A percentile compares a stretch with the other conserved stretches of the same genome.
These are phyloP conservation scores for Seriola dumerili DNA, from an alignment of 2,113 vertebrate species.

Conservation along the genomic window DNA sequence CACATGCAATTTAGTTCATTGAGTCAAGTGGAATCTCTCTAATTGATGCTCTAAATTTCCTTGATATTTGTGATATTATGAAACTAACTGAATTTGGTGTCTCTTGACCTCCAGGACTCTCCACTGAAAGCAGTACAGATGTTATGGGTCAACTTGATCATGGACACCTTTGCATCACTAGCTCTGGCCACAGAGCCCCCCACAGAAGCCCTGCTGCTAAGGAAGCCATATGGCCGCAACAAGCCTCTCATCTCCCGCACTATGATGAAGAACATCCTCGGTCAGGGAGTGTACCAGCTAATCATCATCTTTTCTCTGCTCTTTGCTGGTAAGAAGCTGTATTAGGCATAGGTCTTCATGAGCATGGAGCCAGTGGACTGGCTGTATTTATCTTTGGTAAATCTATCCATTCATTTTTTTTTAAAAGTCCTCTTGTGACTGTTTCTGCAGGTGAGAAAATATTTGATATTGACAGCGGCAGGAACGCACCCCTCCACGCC, in stretches of 20 bases:
- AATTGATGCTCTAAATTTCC: not conserved
- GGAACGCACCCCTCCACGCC: slow-evolving; percentile 93
- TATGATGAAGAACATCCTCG: slow-evolving; percentile 99
- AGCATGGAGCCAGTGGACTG: not conserved
- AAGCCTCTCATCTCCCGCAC: slow-evolving; percentile 99
- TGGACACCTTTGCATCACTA: slow-evolving; percentile 98
- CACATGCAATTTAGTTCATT: not conserved
- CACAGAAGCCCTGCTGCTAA: slow-evolving; percentile 94
- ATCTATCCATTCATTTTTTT: not conserved
- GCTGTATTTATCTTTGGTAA: not conserved
- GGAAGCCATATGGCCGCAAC: slow-evolving; percentile 98
- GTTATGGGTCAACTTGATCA: slow-evolving; percentile 99
- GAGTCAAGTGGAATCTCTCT: not conserved
- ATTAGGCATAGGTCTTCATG: not conserved
- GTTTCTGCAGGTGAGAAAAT: slow-evolving; percentile 90
- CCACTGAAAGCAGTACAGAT: slow-evolving; percentile 99
- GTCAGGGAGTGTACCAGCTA: slow-evolving; percentile 96
- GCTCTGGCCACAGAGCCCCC: slow-evolving; percentile 98
- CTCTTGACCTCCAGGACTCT: slow-evolving; percentile 88
- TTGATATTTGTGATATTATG: not conserved
- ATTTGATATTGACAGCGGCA: slow-evolving; percentile 96
- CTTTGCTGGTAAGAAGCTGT: slow-evolving; percentile 90
- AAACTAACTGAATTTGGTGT: not conserved
- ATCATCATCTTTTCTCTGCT: slow-evolving; percentile 95
- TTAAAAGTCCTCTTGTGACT: not conserved